phyloP scores from a whole-genome alignment of 2,113 vertebrate species.

The Meriones unguiculatus region DNA sequence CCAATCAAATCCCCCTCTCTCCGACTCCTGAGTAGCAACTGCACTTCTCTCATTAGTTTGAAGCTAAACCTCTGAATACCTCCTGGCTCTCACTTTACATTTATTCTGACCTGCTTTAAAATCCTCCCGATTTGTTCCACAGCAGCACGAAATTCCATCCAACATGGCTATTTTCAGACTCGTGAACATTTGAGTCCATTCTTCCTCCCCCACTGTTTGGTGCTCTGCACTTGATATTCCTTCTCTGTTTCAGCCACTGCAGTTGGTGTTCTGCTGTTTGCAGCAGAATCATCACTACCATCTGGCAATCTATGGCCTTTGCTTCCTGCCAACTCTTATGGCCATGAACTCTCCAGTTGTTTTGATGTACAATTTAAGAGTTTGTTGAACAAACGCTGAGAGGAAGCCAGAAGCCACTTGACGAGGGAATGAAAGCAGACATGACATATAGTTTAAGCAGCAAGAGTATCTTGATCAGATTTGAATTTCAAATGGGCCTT shows the following conservation, averaged over 20 bases:
- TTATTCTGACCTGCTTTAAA: neutral
- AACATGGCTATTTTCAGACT: neutral
- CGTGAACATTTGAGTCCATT: neutral
- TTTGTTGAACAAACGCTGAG: neutral
- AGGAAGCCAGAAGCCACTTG: neutral
- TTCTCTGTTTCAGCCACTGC: neutral
- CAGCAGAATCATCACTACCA: neutral
- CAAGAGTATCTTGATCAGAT: neutral
- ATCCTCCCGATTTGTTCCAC: neutral
- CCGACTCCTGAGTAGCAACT: neutral
- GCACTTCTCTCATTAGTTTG: neutral
- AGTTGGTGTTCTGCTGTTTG: neutral
- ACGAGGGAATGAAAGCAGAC: neutral
- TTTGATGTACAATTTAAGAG: neutral
- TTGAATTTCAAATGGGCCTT: neutral
- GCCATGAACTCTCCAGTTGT: neutral
- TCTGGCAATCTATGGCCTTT: neutral
- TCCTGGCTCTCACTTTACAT: neutral
- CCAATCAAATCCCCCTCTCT: neutral
- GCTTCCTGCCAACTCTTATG: neutral
- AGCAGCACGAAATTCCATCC: neutral
- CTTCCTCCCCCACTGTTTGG: neutral
- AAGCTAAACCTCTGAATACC: conserved; percentile 17
- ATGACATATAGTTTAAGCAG: neutral
- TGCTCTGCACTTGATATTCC: neutral